phyloP scores from a whole-genome alignment of 2,888 invertebrate species.

The Argyresthia albistria region DNA sequence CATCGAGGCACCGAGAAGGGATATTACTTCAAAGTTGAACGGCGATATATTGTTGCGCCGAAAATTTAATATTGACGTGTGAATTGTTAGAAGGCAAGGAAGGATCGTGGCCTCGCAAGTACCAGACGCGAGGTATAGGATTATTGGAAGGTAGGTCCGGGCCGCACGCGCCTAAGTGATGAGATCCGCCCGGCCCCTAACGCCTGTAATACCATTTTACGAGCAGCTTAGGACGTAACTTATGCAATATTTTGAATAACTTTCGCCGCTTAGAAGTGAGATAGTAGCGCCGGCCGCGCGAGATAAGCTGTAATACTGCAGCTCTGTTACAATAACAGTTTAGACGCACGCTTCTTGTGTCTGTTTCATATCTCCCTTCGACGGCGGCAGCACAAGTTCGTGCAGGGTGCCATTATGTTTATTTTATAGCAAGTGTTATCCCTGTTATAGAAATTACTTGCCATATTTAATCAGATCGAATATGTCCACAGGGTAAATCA shows the following conservation, averaged over 20 bases:
- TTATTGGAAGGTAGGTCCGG: conserved; percentile 56
- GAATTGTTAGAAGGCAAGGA: conserved; percentile 41
- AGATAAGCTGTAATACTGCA: conserved; percentile 28
- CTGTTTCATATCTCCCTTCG: too few species aligned
- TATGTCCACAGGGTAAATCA: too few species aligned
- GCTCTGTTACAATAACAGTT: neutral
- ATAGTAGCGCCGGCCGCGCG: conserved; percentile 33
- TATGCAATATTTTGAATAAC: conserved; percentile 66
- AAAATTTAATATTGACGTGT: conserved; percentile 54
- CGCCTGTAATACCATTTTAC: conserved; percentile 66
- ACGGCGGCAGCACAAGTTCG: too few species aligned
- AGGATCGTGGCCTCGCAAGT: conserved; percentile 23
- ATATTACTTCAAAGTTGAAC: conserved; percentile 54
- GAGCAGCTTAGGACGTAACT: conserved; percentile 61
- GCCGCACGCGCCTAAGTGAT: conserved; percentile 55
- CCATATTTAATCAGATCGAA: too few species aligned
- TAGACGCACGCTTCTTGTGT: too few species aligned
- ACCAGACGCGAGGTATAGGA: conserved; percentile 41
- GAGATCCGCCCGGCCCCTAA: conserved; percentile 61
- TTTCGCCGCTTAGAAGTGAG: conserved; percentile 55
- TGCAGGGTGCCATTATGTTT: too few species aligned
- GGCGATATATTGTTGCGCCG: conserved; percentile 48
- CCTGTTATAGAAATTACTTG: too few species aligned
- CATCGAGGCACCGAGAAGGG: conserved; percentile 29
- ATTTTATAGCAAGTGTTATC: too few species aligned